Percentiles rank a stretch among this genome's conserved stretches.
Conservation (phyloP, 2,888 invertebrate genomes). For the Coecobrya sp. region DNA sequence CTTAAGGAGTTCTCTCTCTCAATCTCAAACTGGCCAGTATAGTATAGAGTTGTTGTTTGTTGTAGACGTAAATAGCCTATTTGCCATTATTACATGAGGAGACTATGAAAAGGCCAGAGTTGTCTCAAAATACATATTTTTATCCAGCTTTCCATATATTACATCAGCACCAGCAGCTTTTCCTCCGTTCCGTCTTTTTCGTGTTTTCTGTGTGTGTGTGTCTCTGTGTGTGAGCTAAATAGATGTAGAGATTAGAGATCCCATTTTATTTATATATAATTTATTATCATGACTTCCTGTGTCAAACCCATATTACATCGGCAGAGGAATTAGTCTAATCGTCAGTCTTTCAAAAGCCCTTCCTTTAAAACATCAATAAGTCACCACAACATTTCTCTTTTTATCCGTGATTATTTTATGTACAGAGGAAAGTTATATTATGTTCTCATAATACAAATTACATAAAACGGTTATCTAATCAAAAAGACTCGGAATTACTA, state of each 20-base stretch:
- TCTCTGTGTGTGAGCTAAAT: constrained; percentile 17
- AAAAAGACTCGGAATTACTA: no score
- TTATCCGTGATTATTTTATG: no score
- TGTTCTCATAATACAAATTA: no score
- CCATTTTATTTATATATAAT: neutral
- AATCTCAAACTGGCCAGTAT: no score
- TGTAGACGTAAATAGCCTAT: constrained; percentile 4
- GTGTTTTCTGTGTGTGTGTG: constrained; percentile 17
- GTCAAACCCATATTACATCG: no score
- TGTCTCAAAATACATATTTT: constrained; percentile 47
- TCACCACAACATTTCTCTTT: no score
- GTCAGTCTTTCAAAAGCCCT: no score
- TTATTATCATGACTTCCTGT: neutral
- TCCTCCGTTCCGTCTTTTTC: neutral
- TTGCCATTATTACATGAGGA: neutral
- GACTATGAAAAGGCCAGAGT: constrained; percentile 16
- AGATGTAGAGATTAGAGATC: neutral
- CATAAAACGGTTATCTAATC: no score
- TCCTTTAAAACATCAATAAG: no score
- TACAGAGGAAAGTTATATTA: no score
- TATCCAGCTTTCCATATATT: constrained; percentile 51
- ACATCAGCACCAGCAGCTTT: neutral
- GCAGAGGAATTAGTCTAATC: no score
- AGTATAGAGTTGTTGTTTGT: no score
- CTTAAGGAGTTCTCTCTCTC: constrained; percentile 35